Evolutionary conservation across 2,888 invertebrate species (phyloP).

Genomic region (Euclidia mi): DNA sequence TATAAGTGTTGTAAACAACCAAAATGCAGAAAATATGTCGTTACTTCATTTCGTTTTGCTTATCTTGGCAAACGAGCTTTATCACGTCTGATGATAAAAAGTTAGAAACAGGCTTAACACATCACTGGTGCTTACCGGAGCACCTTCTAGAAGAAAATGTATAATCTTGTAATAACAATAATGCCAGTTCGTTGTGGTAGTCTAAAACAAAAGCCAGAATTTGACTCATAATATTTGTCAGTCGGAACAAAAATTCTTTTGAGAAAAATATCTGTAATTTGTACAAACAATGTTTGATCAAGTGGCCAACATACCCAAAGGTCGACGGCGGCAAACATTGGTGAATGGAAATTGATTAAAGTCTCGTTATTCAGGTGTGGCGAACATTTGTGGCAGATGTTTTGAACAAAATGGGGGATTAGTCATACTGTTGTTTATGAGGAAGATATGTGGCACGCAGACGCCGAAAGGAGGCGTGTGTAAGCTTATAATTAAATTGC

Average conservation of each 20-base stretch:
- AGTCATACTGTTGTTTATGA: conserved; percentile 32
- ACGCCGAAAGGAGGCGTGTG: not conserved
- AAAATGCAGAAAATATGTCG: too few relatives aligned
- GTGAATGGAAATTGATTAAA: conserved; percentile 55
- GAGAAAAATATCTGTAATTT: conserved; percentile 12
- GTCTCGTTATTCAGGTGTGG: conserved; percentile 44
- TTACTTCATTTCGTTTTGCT: too few relatives aligned
- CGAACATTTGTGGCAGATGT: conserved; percentile 37
- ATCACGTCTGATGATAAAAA: too few relatives aligned
- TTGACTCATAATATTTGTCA: conserved; percentile 8
- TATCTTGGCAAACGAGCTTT: too few relatives aligned
- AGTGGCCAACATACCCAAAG: conserved; percentile 34
- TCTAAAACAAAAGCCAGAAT: not conserved
- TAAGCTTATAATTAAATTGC: too few relatives aligned
- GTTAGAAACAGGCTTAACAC: too few relatives aligned
- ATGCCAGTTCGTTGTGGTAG: too few relatives aligned
- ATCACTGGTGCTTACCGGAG: too few relatives aligned
- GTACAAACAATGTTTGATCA: conserved; percentile 34
- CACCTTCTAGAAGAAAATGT: too few relatives aligned
- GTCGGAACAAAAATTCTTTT: conserved; percentile 3
- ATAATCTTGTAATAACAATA: too few relatives aligned
- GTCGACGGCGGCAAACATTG: conserved; percentile 36
- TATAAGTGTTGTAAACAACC: too few relatives aligned
- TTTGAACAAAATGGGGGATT: conserved; percentile 23
- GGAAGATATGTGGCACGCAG: conserved; percentile 16